phyloP scores from a whole-genome alignment of 1,140 invertebrate genomes.

The Caenorhabditis remanei region DNA sequence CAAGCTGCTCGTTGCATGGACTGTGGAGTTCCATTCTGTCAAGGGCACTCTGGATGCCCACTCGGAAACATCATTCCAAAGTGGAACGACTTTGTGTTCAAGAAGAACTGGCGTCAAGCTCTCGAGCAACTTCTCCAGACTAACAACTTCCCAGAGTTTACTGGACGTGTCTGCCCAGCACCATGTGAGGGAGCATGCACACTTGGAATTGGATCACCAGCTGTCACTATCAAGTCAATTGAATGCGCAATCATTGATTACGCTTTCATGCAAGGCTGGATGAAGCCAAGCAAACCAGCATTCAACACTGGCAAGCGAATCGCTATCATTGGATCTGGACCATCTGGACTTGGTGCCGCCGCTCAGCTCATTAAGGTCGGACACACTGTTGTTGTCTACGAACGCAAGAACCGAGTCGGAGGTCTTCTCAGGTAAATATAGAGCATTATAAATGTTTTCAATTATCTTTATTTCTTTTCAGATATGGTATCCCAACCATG shows the following conservation, averaged over 20 bases:
- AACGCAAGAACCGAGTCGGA: conserved; percentile 93
- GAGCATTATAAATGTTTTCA: neutral
- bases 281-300: conserved; percentile 85
- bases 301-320: conserved; percentile 87
- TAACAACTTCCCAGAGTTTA: conserved; percentile 99
- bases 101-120: conserved; percentile 95
- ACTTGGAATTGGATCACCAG: conserved; percentile 91
- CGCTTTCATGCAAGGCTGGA: conserved; percentile 96
- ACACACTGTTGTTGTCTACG: conserved; percentile 92
- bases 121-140: conserved; percentile 93
- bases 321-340: conserved; percentile 94
- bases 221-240: conserved; percentile 99
- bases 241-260: conserved; percentile 98
- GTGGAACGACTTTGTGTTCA: conserved; percentile 96
- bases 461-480: neutral
- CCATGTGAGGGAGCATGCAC: conserved; percentile 99
- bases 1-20: conserved; percentile 99
- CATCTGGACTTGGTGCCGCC: conserved; percentile 91
- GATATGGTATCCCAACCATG: conserved; percentile 94
- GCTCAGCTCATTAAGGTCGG: conserved; percentile 93
- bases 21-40: conserved; percentile 98
- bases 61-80: conserved; percentile 98
- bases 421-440: conserved; percentile 89
- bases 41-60: conserved; percentile 95
- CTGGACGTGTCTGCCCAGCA: conserved; percentile 96